phyloP scores from a whole-genome alignment of 2,797 vertebrate genomes.

The Sebastes variabilis region DNA sequence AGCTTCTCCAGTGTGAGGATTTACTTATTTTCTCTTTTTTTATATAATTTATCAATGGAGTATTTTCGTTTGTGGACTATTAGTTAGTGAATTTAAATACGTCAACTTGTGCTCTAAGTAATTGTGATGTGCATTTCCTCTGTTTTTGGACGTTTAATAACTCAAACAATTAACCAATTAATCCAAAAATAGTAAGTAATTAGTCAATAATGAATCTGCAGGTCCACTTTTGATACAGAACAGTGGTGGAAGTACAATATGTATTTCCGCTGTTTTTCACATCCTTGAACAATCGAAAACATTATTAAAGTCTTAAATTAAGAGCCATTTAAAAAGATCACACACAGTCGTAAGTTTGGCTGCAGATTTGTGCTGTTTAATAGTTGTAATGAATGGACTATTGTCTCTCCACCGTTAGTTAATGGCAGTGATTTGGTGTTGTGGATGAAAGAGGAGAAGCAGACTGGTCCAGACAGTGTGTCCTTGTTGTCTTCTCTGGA shows the following conservation, averaged over 20 bases:
- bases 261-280: not conserved
- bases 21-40: not conserved
- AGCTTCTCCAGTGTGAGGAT: not conserved
- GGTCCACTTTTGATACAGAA: not conserved
- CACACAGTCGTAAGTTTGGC: not conserved
- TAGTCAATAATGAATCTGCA: not conserved
- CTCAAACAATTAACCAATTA: not conserved
- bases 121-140: not conserved
- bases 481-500: conserved; percentile 49
- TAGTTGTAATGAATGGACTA: conserved; percentile 32
- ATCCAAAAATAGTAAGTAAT: not conserved
- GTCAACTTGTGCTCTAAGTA: not conserved
- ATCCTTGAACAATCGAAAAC: not conserved
- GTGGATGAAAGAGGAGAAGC: conserved; percentile 40
- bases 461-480: conserved; percentile 50
- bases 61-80: rapidly evolving
- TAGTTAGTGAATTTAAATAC: not conserved
- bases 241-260: not conserved
- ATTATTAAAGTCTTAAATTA: not conserved
- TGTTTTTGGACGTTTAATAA: not conserved
- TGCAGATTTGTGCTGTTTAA: not conserved
- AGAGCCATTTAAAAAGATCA: not conserved
- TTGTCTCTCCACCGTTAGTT: conserved; percentile 27
- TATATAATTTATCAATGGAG: not conserved
- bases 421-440: conserved; percentile 26